These are phyloP conservation scores for Hypocryptadius cinnamomeus DNA, from an alignment of 2,113 vertebrate genomes.

Conservation along the genomic window DNA sequence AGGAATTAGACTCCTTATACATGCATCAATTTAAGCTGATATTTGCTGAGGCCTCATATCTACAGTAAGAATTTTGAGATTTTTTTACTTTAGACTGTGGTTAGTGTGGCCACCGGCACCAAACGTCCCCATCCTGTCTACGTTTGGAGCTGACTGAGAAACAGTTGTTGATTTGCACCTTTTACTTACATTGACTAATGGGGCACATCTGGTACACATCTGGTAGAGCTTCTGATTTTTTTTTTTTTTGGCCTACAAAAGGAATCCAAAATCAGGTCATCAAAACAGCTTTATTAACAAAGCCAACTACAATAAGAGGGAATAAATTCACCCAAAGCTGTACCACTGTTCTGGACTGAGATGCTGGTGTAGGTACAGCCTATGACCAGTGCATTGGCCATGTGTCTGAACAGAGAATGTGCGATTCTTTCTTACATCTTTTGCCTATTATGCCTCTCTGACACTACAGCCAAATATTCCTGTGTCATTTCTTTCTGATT, in stretches of 20 bases:
- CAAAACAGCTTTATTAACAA: background rate
- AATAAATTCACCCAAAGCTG: background rate
- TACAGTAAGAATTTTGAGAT: background rate
- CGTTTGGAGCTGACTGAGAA: background rate
- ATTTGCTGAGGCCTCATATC: background rate
- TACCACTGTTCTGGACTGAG: background rate
- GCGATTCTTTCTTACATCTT: background rate
- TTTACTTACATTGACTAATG: background rate
- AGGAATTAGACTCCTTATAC: background rate
- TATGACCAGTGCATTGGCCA: background rate
- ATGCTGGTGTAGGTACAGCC: background rate
- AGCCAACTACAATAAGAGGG: background rate
- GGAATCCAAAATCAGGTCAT: background rate
- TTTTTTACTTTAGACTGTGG: background rate
- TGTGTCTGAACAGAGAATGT: background rate
- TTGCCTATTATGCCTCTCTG: background rate
- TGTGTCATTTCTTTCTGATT: background rate
- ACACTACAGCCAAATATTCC: background rate
- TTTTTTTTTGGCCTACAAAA: background rate
- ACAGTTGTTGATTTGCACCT: background rate
- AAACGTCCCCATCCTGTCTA: fast-evolving
- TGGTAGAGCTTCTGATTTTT: background rate
- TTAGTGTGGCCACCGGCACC: background rate
- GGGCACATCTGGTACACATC: background rate
- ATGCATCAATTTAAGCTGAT: background rate